Conservation (phyloP, 1,140 invertebrate species). For the Leucophenga varia region DNA sequence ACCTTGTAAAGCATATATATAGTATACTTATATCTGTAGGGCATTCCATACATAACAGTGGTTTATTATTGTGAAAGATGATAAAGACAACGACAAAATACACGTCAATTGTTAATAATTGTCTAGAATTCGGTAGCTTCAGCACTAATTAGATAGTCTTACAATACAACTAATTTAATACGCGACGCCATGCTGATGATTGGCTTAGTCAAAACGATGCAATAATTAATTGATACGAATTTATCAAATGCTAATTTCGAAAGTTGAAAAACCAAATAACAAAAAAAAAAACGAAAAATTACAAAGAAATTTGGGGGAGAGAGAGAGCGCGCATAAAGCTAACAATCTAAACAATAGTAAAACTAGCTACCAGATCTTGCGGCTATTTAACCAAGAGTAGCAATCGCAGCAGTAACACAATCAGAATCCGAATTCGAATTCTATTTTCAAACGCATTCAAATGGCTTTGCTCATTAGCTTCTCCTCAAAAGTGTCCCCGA, state of each 20-base stretch:
- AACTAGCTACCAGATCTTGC: constrained; percentile 5
- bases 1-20: too few species aligned
- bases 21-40: too few species aligned
- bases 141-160: constrained; percentile 40
- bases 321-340: constrained; percentile 13
- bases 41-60: too few species aligned
- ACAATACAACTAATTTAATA: constrained; percentile 45
- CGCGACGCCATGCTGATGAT: constrained; percentile 28
- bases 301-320: not conserved
- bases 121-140: constrained; percentile 46
- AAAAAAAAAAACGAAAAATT: not conserved
- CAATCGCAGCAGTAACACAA: constrained; percentile 4
- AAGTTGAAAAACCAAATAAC: constrained; percentile 1
- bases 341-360: constrained; percentile 15
- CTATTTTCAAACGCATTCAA: too few species aligned
- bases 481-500: too few species aligned
- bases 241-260: constrained; percentile 49
- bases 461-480: too few species aligned
- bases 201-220: constrained; percentile 23
- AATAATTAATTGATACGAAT: constrained; percentile 44
- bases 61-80: too few species aligned
- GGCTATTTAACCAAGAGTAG: too few species aligned
- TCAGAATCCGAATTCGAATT: too few species aligned
- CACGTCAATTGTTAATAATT: constrained; percentile 41
- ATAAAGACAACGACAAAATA: too few species aligned